phyloP scores from a whole-genome alignment of 2,797 vertebrate species.

The Pseudomugil tenellus region DNA sequence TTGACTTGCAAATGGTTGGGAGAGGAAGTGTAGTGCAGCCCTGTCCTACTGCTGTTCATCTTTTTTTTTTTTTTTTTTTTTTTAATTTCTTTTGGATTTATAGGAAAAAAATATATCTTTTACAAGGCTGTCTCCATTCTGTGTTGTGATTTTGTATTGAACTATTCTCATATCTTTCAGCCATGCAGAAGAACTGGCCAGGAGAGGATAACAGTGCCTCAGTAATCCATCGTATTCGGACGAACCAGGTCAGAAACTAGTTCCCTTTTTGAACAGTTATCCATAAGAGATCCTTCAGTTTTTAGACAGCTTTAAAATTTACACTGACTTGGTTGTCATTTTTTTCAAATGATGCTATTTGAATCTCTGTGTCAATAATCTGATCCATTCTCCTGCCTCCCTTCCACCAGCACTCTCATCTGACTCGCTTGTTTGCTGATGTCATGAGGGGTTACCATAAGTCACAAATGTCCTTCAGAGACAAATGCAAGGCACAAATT shows the following conservation, averaged over 20 bases:
- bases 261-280: conserved; percentile 5
- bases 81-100: too few relatives aligned
- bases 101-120: too few relatives aligned
- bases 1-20: conserved; percentile 60
- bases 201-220: conserved; percentile 54
- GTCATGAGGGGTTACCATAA: conserved; percentile 89
- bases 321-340: not conserved
- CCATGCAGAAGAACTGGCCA: conserved; percentile 59
- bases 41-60: not conserved
- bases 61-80: too few relatives aligned
- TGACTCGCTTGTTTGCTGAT: conserved; percentile 90
- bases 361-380: not conserved
- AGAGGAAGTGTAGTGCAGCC: conserved; percentile 1
- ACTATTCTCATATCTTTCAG: conserved; percentile 35
- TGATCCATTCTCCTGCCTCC: not conserved
- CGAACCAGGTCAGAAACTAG: conserved; percentile 72
- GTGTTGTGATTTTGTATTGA: too few relatives aligned
- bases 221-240: conserved; percentile 74
- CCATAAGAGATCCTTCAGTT: not conserved
- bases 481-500: conserved; percentile 90
- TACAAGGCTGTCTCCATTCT: too few relatives aligned
- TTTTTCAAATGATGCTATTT: not conserved
- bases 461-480: conserved; percentile 87
- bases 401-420: conserved; percentile 84
- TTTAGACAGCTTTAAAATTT: not conserved